Conservation (phyloP, 2,113 vertebrate species). For the Vulpes lagopus region DNA sequence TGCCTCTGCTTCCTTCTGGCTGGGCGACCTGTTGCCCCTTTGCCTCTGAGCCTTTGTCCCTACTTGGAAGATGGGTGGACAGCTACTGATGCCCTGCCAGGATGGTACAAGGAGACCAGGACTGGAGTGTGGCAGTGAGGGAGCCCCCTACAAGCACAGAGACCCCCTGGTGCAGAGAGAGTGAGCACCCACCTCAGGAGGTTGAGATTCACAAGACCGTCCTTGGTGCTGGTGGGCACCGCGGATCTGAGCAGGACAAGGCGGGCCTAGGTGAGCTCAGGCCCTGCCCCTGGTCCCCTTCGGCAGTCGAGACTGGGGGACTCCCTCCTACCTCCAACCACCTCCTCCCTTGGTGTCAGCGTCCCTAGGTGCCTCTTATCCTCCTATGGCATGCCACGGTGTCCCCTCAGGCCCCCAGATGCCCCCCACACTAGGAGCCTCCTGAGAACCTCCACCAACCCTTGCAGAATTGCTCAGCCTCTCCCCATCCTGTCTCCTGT, state of each 20-base stretch:
- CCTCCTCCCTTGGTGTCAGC: not conserved
- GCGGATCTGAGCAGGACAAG: not conserved
- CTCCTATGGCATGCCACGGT: not conserved
- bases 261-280: not conserved
- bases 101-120: fast-evolving
- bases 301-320: not conserved
- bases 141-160: fast-evolving
- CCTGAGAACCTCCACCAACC: not conserved
- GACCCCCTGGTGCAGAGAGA: not conserved
- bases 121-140: too few species aligned
- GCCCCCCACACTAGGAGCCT: not conserved
- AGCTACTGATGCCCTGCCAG: fast-evolving
- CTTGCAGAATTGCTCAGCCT: not conserved
- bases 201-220: too few species aligned
- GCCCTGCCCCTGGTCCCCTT: not conserved
- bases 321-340: not conserved
- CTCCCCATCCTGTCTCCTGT: too few species aligned
- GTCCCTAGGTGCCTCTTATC: too few species aligned
- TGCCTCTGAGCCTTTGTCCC: not conserved
- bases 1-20: not conserved
- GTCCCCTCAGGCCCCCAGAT: not conserved
- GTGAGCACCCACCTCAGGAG: not conserved
- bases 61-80: not conserved
- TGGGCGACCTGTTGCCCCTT: not conserved
- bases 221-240: not conserved